Evolutionary conservation across 1,140 invertebrate genomes (phyloP), one percentile per base, ranked within the genome.

Genomic region (Drosophila parabipectinata): DNA sequence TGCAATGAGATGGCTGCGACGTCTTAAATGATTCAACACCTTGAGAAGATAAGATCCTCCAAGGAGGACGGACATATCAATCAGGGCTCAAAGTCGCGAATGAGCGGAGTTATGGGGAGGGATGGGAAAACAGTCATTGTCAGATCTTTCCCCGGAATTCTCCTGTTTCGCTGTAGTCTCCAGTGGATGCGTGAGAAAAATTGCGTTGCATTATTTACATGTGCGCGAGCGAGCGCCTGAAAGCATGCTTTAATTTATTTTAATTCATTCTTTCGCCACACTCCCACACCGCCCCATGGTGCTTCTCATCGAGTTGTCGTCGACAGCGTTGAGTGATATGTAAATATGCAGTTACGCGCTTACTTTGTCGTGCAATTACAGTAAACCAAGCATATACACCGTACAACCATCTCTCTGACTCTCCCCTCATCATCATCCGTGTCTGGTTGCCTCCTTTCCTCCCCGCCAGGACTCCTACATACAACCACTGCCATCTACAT

Each of bases 181-280:
- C 39, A 15, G 18, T 32, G 54, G 60, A 37, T 74, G 71, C 52
- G 78, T 60, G 83, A 87, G 82, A 87, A 87, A 87, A 87, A 87
- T 87, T 81, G 72, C 60, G 72, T 66, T 87, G 83, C 83, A 88
- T 87, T 87, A 87, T 88, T 87, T 87, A 87, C 83, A 77, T 83
- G 79, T 69, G 15, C 66, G 76, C 64, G 79, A 67, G 84, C 18
- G 59, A 64, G 57, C 69, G 58, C 79, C 84, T 83, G 83, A 88
- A 88, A 88, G 84, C 83, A 83, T 83, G 84, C 79, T 88, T 88
- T 88, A 88, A 88, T 88, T 88, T 88, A 88, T 88, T 88, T 88
- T 89, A 89, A 89, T 88, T 88, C 79, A 77, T 75, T 89, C 81
- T 60, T 60, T 61, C 30, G 48, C 34, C 60, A 30, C 62, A 32